Percentiles rank a stretch among this genome's conserved stretches.
Conservation (phyloP, 2,113 vertebrate genomes). For the Hyla sarda region DNA sequence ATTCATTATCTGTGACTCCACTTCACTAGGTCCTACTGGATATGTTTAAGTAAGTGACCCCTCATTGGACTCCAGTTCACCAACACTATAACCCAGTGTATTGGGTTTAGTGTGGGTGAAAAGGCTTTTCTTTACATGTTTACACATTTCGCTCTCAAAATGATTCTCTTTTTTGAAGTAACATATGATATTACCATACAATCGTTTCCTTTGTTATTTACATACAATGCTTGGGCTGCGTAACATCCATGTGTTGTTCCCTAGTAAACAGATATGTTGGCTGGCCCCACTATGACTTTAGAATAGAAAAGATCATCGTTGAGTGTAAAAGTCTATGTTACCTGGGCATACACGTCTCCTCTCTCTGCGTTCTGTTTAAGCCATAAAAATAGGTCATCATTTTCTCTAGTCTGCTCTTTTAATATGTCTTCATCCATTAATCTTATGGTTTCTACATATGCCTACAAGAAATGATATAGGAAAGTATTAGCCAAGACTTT, state of each 20-base stretch:
- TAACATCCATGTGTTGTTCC: background rate
- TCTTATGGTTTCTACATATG: slow-evolving; percentile 80
- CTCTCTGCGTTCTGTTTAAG: slow-evolving; percentile 83
- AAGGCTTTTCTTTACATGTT: no score
- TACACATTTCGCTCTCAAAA: no score
- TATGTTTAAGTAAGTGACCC: no score
- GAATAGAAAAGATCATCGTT: background rate
- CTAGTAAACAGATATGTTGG: background rate
- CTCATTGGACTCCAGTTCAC: no score
- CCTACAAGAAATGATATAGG: slow-evolving; percentile 66
- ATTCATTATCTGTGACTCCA: no score
- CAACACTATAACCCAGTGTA: no score
- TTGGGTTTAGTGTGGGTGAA: no score
- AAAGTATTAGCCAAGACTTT: background rate
- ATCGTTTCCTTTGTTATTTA: background rate
- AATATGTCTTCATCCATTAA: slow-evolving; percentile 79
- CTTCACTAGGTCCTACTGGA: no score
- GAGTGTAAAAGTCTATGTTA: slow-evolving; percentile 57
- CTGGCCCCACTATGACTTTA: background rate
- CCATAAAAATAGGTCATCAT: slow-evolving; percentile 82
- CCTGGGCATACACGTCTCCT: slow-evolving; percentile 87
- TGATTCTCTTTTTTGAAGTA: background rate
- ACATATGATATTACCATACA: no score
- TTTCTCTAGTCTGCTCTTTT: slow-evolving; percentile 76
- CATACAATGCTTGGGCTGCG: background rate